These are phyloP conservation scores for Leucophenga montana DNA, from an alignment of 2,888 invertebrate species.

Conservation along the genomic window DNA sequence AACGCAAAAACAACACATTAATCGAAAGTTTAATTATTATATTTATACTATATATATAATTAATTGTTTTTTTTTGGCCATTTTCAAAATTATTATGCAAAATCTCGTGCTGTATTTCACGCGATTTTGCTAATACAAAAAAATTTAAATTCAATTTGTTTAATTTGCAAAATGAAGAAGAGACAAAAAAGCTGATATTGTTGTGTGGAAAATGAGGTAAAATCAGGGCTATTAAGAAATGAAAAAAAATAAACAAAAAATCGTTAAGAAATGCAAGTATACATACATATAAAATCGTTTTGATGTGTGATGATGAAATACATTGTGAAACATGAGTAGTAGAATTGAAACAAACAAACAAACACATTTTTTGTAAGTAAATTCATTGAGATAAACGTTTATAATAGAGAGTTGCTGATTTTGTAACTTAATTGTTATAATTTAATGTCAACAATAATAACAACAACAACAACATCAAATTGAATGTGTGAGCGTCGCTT, in stretches of 20 bases:
- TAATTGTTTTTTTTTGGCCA: not conserved
- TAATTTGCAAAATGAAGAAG: slow-evolving; percentile 29
- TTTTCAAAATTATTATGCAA: not conserved
- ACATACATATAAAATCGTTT: slow-evolving; percentile 54
- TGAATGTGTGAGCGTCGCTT: slow-evolving; percentile 63
- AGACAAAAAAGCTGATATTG: slow-evolving; percentile 64
- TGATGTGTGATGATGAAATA: slow-evolving; percentile 61
- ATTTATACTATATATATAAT: no score
- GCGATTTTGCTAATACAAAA: slow-evolving; percentile 14
- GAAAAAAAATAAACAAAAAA: slow-evolving; percentile 55
- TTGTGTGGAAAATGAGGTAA: slow-evolving; percentile 74
- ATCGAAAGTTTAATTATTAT: not conserved
- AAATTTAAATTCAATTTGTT: slow-evolving; percentile 32
- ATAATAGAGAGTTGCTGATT: slow-evolving; percentile 37
- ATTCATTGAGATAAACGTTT: slow-evolving; percentile 9
- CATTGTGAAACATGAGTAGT: slow-evolving; percentile 74
- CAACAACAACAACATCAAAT: slow-evolving; percentile 42
- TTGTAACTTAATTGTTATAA: slow-evolving; percentile 25
- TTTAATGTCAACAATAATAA: slow-evolving; percentile 43
- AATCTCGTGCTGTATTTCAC: not conserved
- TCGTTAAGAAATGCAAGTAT: slow-evolving; percentile 50
- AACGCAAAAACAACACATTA: slow-evolving; percentile 17
- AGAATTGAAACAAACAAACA: slow-evolving; percentile 41
- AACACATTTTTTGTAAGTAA: slow-evolving; percentile 30
- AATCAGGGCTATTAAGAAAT: slow-evolving; percentile 44